A percentile compares a stretch with the other conserved stretches of the same genome.
Evolutionary conservation across 2,113 vertebrate species (phyloP).

Genomic region (Hypanus sabinus): DNA sequence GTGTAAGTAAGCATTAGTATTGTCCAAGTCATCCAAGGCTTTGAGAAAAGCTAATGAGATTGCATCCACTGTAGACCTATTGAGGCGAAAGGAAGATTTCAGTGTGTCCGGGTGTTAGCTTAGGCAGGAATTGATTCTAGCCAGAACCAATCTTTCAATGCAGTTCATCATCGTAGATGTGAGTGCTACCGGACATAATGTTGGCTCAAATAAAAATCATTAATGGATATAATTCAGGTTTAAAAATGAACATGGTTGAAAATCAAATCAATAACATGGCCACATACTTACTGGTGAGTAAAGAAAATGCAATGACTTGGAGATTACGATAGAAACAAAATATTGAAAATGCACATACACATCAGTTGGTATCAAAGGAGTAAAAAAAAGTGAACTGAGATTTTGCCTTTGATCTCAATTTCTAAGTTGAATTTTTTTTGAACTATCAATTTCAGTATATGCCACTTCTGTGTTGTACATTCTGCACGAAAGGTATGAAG

Average conservation of each 20-base stretch:
- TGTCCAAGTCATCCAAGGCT: too few relatives aligned
- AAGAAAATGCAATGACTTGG: background rate
- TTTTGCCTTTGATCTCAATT: background rate
- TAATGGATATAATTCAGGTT: background rate
- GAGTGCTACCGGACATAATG: background rate
- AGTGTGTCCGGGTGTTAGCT: too few relatives aligned
- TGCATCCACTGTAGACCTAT: too few relatives aligned
- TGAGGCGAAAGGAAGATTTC: too few relatives aligned
- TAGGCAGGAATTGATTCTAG: too few relatives aligned
- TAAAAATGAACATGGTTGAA: background rate
- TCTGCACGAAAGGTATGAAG: background rate
- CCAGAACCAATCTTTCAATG: too few relatives aligned
- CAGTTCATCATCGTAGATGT: too few relatives aligned
- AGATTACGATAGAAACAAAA: background rate
- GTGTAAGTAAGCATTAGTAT: too few relatives aligned
- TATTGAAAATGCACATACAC: background rate
- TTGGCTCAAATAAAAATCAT: background rate
- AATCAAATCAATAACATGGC: background rate
- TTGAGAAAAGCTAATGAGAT: too few relatives aligned
- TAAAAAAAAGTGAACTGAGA: background rate
- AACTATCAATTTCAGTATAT: background rate
- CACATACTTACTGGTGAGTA: background rate
- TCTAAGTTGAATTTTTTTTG: background rate
- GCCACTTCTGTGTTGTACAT: background rate
- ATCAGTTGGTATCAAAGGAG: background rate